Percentiles rank a stretch among this genome's conserved stretches.
Conservation (phyloP, 2,888 invertebrate species). For the Sarcophaga carnaria region DNA sequence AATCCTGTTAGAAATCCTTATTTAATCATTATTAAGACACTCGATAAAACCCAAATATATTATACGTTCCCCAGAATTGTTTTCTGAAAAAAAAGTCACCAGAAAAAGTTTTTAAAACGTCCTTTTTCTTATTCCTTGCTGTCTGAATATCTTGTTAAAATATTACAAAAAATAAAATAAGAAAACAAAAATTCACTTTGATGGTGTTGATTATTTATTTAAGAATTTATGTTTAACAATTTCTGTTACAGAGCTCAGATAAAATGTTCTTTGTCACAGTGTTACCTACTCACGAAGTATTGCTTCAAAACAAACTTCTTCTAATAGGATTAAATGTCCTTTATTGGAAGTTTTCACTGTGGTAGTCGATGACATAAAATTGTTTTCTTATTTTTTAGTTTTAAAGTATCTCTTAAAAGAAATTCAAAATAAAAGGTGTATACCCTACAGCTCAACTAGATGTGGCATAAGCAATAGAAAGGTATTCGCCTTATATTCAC, state of each 20-base stretch:
- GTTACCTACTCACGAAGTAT: too few species aligned
- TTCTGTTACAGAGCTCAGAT: background rate
- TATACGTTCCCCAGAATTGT: constrained; percentile 7
- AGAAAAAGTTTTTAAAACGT: background rate
- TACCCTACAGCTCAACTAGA: too few species aligned
- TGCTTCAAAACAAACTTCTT: too few species aligned
- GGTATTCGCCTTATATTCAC: too few species aligned
- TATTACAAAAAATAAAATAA: background rate
- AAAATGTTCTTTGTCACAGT: too few species aligned
- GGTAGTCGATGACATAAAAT: too few species aligned
- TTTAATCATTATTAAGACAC: constrained; percentile 25
- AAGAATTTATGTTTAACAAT: constrained; percentile 48
- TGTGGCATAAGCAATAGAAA: too few species aligned
- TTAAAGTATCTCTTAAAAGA: too few species aligned
- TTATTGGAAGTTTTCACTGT: too few species aligned
- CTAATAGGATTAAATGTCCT: too few species aligned
- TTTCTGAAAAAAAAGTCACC: background rate
- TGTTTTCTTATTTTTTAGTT: too few species aligned
- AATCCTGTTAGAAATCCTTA: constrained; percentile 20
- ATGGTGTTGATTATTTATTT: constrained; percentile 64
- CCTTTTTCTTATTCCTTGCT: background rate
- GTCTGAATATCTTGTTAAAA: background rate
- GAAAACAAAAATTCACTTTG: constrained; percentile 48
- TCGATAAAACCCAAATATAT: background rate
- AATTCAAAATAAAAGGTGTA: too few species aligned